These are phyloP conservation scores for Austrofundulus limnaeus DNA, from an alignment of 2,113 vertebrate species.

Conservation along the genomic window DNA sequence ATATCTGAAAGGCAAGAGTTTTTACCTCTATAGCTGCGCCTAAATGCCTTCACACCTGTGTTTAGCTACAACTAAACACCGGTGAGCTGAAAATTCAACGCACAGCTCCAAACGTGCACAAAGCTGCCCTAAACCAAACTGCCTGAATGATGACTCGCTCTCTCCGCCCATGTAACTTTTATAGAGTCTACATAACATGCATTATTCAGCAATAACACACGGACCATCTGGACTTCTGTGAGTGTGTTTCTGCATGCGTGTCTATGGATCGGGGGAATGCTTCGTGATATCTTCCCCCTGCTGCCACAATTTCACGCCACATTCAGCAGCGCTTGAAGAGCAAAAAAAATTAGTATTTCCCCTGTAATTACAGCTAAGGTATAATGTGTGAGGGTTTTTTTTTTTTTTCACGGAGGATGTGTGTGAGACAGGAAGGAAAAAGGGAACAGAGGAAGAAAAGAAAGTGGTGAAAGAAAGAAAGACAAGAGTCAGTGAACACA, in stretches of 20 bases:
- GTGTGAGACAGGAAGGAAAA: constrained; percentile 5
- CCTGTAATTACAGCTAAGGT: constrained; percentile 59
- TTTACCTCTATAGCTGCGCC: constrained; percentile 32
- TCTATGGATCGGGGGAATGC: constrained; percentile 42
- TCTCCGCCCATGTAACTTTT: constrained; percentile 73
- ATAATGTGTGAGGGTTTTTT: constrained; percentile 30
- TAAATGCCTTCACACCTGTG: constrained; percentile 45
- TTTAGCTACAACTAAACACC: constrained; percentile 35
- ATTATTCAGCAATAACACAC: constrained; percentile 78
- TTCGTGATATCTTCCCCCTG: constrained; percentile 62
- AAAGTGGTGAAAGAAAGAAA: constrained; percentile 38
- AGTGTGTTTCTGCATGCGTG: constrained; percentile 33
- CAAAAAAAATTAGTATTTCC: constrained; percentile 62
- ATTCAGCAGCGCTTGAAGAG: constrained; percentile 68
- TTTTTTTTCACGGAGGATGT: constrained; percentile 2
- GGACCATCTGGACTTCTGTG: constrained; percentile 61
- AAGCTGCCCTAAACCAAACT: constrained; percentile 45
- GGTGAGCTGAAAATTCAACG: constrained; percentile 27
- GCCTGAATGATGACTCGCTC: constrained; percentile 50
- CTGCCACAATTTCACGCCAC: constrained; percentile 65
- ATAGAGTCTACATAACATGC: constrained; percentile 75
- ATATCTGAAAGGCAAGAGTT: constrained; percentile 43
- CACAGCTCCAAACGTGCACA: constrained; percentile 40
- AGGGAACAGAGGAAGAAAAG: constrained; percentile 20
- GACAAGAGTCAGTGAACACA: constrained; percentile 53